Evolutionary conservation across 2,888 invertebrate species (phyloP), one percentile per base, ranked within the genome.

Genomic region (Acheta domesticus): DNA sequence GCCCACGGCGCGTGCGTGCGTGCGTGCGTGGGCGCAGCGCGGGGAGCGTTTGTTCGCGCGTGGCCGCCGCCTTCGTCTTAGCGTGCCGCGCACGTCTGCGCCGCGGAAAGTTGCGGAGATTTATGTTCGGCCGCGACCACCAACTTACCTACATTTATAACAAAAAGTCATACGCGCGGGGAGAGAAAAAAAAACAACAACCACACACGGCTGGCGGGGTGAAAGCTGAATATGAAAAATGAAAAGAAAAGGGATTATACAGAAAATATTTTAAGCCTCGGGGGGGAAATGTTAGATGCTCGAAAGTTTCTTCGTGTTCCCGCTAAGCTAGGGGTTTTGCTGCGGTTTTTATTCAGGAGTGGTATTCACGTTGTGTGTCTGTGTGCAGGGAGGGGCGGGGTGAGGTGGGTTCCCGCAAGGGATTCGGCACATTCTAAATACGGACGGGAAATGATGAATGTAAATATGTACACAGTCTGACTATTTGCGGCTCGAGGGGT

Each of bases 221-320:
- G 62, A 62, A 62, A 62, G 62, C 62, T 62, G 62, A 62, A 62
- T 62, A 62, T 62, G 62, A 62, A 62, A 62, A 62, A 62, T 62
- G 62, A 62, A 14, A 62, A 62, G 62, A 14, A 62, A 14, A 62
- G 62, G n/a, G 62, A 62, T 62, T 62, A 62, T 62, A 62, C 62
- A 62, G n/a, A 62, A 62, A 62, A 62, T 19, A 62, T 19, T 36
- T 62, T 62, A 62, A 62, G 16, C n/a, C n/a, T 62, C n/a, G 62
- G 12, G 36, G 36, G 36, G 36, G n/a, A 14, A 62, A 62, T 62
- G 62, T 62, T 62, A n/a, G 14, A n/a, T 62, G n/a, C 62, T 62
- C 16, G 4, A 62, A 62, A 62, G 62, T 62, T 62, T 62, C 62
- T 62, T 62, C 62, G 62, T n/a, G 16, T 62, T 62, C n/a, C n/a